A percentile compares a stretch with the other conserved stretches of the same genome.
Conservation (phyloP, 2,113 vertebrate species). For the Geococcyx californianus region DNA sequence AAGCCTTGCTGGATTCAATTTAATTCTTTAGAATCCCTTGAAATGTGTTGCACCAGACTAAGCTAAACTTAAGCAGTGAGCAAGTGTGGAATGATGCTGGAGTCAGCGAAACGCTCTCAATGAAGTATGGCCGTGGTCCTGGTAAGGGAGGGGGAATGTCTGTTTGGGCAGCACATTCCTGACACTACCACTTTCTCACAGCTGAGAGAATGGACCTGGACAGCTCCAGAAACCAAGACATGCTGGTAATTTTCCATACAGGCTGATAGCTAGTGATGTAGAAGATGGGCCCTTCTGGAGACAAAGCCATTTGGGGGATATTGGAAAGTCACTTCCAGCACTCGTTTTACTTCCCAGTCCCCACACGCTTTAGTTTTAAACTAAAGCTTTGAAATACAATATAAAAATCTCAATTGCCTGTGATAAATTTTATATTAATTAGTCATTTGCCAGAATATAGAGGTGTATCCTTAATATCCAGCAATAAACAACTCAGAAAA, state of each 20-base stretch:
- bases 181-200: neutral
- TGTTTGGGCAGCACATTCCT: neutral
- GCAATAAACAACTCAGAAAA: neutral
- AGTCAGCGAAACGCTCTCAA: neutral
- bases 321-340: neutral
- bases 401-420: neutral
- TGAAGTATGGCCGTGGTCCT: neutral
- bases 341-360: neutral
- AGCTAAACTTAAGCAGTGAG: neutral
- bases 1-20: neutral
- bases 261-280: neutral
- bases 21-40: constrained; percentile 18
- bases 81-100: neutral
- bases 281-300: neutral
- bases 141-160: neutral
- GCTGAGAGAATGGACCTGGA: neutral
- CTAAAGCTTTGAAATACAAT: neutral
- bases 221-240: neutral
- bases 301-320: neutral
- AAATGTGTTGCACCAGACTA: neutral
- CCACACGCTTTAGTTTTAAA: neutral
- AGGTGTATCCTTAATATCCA: neutral
- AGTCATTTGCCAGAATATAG: neutral
- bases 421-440: neutral
- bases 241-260: neutral